A percentile compares a stretch with the other conserved stretches of the same genome.
Conservation (phyloP, 2,113 vertebrate genomes). For the Trachemys scripta region DNA sequence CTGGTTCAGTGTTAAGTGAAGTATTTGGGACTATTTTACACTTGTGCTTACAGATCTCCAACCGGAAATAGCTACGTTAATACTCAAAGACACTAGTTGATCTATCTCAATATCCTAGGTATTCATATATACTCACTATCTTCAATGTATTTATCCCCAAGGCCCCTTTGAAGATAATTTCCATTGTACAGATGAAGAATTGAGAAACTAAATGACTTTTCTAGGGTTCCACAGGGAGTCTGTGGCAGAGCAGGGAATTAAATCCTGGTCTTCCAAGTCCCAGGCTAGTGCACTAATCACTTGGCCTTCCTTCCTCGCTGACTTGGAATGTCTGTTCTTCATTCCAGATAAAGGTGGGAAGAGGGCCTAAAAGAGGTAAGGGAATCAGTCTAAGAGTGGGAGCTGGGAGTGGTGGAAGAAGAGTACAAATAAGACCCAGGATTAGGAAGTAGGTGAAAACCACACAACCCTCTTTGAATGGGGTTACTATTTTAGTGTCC, state of each 20-base stretch:
- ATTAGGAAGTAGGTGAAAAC: background rate
- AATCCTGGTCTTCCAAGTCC: background rate
- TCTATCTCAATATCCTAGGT: background rate
- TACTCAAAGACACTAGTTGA: background rate
- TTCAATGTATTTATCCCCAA: rapidly evolving
- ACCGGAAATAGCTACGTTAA: background rate
- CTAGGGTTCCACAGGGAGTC: background rate
- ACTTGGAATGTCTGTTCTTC: background rate
- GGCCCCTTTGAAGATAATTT: background rate
- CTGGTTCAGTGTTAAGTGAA: background rate
- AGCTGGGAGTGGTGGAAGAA: background rate
- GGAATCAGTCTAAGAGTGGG: background rate
- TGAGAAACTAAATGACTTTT: background rate
- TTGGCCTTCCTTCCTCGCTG: background rate
- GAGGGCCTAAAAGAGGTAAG: constrained; percentile 10
- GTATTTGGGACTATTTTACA: background rate
- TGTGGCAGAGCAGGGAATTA: background rate
- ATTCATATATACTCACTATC: background rate
- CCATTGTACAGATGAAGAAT: background rate
- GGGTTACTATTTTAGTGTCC: background rate
- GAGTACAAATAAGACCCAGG: background rate
- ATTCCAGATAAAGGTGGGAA: background rate
- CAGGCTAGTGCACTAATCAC: background rate
- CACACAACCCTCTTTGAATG: background rate
- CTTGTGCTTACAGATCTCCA: background rate